A percentile compares a stretch with the other conserved stretches of the same genome.
Evolutionary conservation across 2,113 vertebrate species (phyloP).

Genomic region (Entomyzon cyanotis): DNA sequence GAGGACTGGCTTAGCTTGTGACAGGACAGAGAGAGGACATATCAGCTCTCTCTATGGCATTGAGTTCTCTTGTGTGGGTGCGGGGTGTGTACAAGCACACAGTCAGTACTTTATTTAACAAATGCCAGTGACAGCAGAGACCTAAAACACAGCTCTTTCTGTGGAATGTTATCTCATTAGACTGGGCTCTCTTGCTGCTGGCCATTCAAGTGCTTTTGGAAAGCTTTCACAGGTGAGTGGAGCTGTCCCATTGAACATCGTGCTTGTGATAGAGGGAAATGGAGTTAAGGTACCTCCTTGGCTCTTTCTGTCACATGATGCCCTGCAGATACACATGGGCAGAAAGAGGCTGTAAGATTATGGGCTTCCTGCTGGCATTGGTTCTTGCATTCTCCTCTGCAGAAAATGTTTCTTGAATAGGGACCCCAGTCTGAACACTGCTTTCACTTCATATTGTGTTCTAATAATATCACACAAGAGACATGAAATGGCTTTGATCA

Average conservation of each 20-base stretch:
- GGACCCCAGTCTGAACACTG: not conserved
- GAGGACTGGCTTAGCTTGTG: not conserved
- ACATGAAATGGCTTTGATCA: slow-evolving; percentile 58
- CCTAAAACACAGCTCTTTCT: not conserved
- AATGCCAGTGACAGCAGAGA: not conserved
- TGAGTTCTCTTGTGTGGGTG: not conserved
- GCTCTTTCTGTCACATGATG: not conserved
- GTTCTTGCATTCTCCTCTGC: not conserved
- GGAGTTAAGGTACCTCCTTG: not conserved
- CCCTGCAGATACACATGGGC: not conserved
- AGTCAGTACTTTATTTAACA: not conserved
- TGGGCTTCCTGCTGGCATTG: not conserved
- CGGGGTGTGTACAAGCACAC: not conserved
- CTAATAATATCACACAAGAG: slow-evolving; percentile 56
- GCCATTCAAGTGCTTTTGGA: not conserved
- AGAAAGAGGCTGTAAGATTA: not conserved
- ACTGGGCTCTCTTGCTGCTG: not conserved
- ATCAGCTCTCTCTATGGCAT: not conserved
- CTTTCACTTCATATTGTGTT: slow-evolving; percentile 16
- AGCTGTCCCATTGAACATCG: accelerated
- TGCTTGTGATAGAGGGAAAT: not conserved
- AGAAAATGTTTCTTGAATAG: slow-evolving; percentile 1
- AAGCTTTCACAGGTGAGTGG: not conserved
- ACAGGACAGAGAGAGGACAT: not conserved
- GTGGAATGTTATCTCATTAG: not conserved